Evolutionary conservation across 1,140 invertebrate genomes (phyloP), one percentile per base, ranked within the genome.

Genomic region (Watersipora subatra): DNA sequence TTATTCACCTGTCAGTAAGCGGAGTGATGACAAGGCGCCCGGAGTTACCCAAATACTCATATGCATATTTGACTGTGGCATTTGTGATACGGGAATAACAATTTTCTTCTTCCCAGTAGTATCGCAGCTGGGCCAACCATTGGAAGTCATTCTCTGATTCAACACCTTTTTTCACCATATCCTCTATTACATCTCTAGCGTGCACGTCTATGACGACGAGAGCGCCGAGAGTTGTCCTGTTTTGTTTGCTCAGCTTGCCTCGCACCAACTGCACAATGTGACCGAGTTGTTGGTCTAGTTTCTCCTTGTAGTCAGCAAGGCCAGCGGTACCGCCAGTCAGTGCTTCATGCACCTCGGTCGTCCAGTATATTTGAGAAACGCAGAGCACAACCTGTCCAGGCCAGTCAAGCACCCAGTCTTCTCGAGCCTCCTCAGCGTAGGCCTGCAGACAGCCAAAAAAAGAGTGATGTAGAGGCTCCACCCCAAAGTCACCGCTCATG

Each of bases 1-100:
- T n/a, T n/a, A n/a, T 46, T n/a, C 7, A 46, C 34, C 34, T 72
- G 72, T 81, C 80, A 7, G 80, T 81, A 26, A 81, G 71, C 15
- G 79, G 80, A 24, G 80, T 81, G 63, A 81, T 81, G 63, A 81
- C 80, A 55, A 81, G 72, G 20, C 79, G 76, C 22, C 2, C 68
- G 17, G 77, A 76, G 69, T 81, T 81, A 24, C 80, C 80, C 19
- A 81, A 73, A 68, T 81, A 81, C 69, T 81, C 80, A 63, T 80
- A 79, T 25, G 75, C 77, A 68, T 81, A 81, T 62, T 73, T 77
- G 19, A 81, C 78, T 3, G 73, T 75, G 20, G 80, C 80, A 66
- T 81, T 81, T 17, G 75, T 79, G 30, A 81, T 76, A n/a, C 75
- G 69, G 1, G 80, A 77, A 12, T 67, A 65, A 66, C 71, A 71